phyloP scores from a whole-genome alignment of 2,797 vertebrate species.

The Menidia menidia region DNA sequence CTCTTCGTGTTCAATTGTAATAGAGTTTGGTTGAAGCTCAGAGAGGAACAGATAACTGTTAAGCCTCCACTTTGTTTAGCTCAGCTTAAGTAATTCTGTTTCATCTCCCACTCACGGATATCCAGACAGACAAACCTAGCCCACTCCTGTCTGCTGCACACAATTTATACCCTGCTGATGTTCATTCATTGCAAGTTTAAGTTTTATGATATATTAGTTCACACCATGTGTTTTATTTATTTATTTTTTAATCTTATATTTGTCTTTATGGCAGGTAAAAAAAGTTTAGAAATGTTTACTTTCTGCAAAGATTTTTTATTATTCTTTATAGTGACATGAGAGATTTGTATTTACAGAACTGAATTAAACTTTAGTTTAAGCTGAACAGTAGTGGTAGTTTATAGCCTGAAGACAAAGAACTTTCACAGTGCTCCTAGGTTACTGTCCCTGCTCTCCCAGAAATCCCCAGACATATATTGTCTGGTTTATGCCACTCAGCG shows the following conservation, averaged over 20 bases:
- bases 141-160: conserved; percentile 62
- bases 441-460: conserved; percentile 18
- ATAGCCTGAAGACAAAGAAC: conserved; percentile 11
- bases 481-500: conserved; percentile 61
- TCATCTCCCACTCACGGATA: conserved; percentile 59
- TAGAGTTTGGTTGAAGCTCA: conserved; percentile 55
- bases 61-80: conserved; percentile 61
- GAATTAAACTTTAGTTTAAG: neutral
- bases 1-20: conserved; percentile 46
- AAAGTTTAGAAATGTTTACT: too few relatives aligned
- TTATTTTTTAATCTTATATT: too few relatives aligned
- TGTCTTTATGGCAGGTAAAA: too few relatives aligned
- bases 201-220: conserved; percentile 10
- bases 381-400: neutral
- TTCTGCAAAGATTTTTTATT: too few relatives aligned
- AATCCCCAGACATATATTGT: conserved; percentile 37
- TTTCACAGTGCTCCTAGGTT: neutral
- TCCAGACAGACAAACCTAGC: conserved; percentile 45
- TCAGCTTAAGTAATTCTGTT: conserved; percentile 44
- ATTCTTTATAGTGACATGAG: neutral
- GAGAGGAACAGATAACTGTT: conserved; percentile 56
- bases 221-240: too few relatives aligned
- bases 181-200: conserved; percentile 40
- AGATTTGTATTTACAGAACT: neutral
- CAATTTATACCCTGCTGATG: conserved; percentile 49